Base-by-base conservation (phyloP, 2,797 vertebrate species). In the Spea hammondii region DNA sequence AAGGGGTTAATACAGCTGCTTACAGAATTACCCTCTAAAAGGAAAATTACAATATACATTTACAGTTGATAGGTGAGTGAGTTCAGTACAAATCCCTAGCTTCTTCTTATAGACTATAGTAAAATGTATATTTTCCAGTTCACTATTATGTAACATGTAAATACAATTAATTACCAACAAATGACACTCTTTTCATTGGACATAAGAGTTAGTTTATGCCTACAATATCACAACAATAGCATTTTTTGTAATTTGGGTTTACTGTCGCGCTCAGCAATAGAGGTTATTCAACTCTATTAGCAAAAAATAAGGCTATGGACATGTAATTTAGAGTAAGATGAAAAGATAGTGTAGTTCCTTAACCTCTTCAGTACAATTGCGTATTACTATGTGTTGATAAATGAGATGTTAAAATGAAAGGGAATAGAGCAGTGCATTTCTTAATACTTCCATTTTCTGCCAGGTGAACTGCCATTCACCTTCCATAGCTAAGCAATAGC, bases 201-300 rank as follows among this genome's bases (percentile, higher is more conserved):
- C 10, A 11, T 11, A 1, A 1, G 51, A 47, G 14, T 70, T 11
- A 62, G 45, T 12, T 12, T 51, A 11, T 77, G 48, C 50, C 66
- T 57, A 53, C 8, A 50, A 70, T 77, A 32, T 8, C 54, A 62
- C 14, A 59, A 59, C 59, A 70, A 50, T 49, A 76, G 46, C 13
- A 60, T 12, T 50, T 5, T 13, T 59, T 6, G 49, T 45, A 76
- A 60, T 50, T 75, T 62, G 49, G 53, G 14, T 59, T 7, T 32
- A 32, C 32, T 44, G 46, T 10, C 57, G 69, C 6, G 46, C 48
- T 62, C 5, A 45, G 47, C 66, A 60, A 62, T 70, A 70, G 17
- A 70, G 75, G 75, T 69, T 77, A 70, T 69, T 14, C 68, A 57
- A 77, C 55, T 77, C 75, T 77, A 77, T 70, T 51, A 62, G 59